Conservation (phyloP, 92 coral and sea anemone genomes). For the Porites rus region DNA sequence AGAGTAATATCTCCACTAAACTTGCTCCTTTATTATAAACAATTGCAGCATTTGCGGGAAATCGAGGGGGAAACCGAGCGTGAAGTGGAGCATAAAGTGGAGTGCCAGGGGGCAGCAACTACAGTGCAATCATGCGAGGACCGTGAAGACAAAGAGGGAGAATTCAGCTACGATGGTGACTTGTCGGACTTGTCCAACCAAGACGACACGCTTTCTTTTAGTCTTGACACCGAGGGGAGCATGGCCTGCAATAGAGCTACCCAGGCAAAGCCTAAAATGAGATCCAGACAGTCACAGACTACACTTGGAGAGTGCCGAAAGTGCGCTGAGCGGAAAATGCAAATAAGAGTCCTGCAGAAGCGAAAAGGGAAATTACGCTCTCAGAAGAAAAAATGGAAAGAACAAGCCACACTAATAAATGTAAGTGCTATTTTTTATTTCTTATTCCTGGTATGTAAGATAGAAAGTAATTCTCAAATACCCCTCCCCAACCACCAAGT, state of each 20-base stretch:
- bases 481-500: not conserved
- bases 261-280: constrained; percentile 23
- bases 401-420: constrained; percentile 32
- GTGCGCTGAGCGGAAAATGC: constrained; percentile 43
- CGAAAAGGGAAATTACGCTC: constrained; percentile 43
- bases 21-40: constrained; percentile 39
- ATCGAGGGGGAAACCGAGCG: not conserved
- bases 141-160: constrained; percentile 24
- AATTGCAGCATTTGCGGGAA: constrained; percentile 56
- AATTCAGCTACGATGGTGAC: constrained; percentile 16
- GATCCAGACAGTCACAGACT: constrained; percentile 35
- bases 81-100: not conserved
- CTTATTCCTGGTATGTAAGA: constrained; percentile 11
- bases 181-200: constrained; percentile 11
- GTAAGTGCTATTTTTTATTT: constrained; percentile 20
- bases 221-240: constrained; percentile 9
- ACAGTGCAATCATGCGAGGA: constrained; percentile 20
- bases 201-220: constrained; percentile 2
- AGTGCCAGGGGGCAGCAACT: constrained; percentile 1
- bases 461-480: not conserved
- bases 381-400: constrained; percentile 59
- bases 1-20: constrained; percentile 13
- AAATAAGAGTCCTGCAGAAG: constrained; percentile 47
- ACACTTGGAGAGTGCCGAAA: constrained; percentile 43
- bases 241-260: constrained; percentile 22